Conservation (phyloP, 92 coral and sea anemone species). For the Palythoa caribaeorum region DNA sequence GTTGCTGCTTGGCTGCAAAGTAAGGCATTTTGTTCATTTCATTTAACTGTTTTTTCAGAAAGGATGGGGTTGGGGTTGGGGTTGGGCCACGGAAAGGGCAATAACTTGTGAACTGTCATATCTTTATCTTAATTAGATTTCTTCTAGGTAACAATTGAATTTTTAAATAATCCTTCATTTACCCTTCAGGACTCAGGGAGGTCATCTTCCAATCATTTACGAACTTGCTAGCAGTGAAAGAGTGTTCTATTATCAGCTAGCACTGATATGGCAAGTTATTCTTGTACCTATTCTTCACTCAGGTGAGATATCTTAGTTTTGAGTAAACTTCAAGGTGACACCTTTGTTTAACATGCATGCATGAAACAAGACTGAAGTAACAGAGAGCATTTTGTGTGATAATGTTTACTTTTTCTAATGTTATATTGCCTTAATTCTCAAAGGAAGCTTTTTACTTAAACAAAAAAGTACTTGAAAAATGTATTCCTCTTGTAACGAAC, state of each 20-base stretch:
- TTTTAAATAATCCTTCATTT: neutral
- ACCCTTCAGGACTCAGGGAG: conserved; percentile 72
- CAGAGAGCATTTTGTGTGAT: too few relatives aligned
- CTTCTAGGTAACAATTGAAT: neutral
- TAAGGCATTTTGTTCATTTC: conserved; percentile 14
- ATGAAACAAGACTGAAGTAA: too few relatives aligned
- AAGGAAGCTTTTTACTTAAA: too few relatives aligned
- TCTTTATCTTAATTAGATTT: neutral
- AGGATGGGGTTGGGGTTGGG: neutral
- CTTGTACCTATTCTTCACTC: conserved; percentile 88
- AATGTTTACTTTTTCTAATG: too few relatives aligned
- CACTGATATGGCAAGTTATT: conserved; percentile 96
- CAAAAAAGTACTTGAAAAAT: too few relatives aligned
- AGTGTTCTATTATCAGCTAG: conserved; percentile 89
- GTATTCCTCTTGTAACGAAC: too few relatives aligned
- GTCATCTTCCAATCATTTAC: conserved; percentile 72
- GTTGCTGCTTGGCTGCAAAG: conserved; percentile 89
- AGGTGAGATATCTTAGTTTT: conserved; percentile 53
- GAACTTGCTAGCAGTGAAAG: conserved; percentile 94
- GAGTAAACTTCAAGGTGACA: too few relatives aligned
- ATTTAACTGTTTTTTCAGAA: neutral
- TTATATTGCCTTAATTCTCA: too few relatives aligned
- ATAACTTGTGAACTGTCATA: too few relatives aligned
- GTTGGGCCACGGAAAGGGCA: too few relatives aligned
- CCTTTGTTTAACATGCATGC: too few relatives aligned